A percentile compares a stretch with the other conserved stretches of the same genome.
These are phyloP conservation scores for Argyrosomus regius DNA, from an alignment of 2,797 vertebrate genomes.

Conservation along the genomic window DNA sequence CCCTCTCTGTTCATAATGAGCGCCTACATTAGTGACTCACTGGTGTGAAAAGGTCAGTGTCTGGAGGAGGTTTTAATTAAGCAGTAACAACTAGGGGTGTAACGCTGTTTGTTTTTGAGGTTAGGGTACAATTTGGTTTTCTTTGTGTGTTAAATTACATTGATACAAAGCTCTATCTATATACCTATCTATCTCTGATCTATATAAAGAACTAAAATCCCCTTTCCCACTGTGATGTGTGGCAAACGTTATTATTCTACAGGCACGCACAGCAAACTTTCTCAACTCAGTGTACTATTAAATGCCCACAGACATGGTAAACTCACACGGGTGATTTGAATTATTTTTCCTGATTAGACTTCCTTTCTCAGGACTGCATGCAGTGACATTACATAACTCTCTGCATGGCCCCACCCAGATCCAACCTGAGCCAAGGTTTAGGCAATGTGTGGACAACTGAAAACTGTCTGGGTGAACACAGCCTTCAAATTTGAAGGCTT, in stretches of 20 bases:
- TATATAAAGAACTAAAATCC: not conserved
- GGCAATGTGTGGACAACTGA: too few species aligned
- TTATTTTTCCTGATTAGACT: too few species aligned
- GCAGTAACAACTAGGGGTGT: not conserved
- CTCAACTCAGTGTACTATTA: too few species aligned
- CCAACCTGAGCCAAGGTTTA: too few species aligned
- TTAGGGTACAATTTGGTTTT: constrained; percentile 13
- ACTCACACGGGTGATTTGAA: too few species aligned
- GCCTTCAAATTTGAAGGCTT: not conserved
- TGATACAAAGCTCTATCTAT: not conserved
- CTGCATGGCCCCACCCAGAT: too few species aligned
- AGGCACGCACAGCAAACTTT: too few species aligned
- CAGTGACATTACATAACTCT: too few species aligned
- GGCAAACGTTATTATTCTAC: too few species aligned
- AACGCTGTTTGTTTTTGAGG: constrained; percentile 23
- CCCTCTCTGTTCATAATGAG: constrained; percentile 36
- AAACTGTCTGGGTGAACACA: not conserved
- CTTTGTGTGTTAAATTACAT: not conserved
- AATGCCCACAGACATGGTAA: too few species aligned
- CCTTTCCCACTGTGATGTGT: not conserved
- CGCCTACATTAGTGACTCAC: constrained; percentile 57
- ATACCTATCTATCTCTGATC: not conserved
- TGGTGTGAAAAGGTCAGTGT: constrained; percentile 47
- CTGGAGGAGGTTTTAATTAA: constrained; percentile 63
- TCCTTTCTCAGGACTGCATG: too few species aligned